These are phyloP conservation scores for Stegodyphus mimosarum DNA, from an alignment of 1,140 invertebrate genomes.

Conservation along the genomic window DNA sequence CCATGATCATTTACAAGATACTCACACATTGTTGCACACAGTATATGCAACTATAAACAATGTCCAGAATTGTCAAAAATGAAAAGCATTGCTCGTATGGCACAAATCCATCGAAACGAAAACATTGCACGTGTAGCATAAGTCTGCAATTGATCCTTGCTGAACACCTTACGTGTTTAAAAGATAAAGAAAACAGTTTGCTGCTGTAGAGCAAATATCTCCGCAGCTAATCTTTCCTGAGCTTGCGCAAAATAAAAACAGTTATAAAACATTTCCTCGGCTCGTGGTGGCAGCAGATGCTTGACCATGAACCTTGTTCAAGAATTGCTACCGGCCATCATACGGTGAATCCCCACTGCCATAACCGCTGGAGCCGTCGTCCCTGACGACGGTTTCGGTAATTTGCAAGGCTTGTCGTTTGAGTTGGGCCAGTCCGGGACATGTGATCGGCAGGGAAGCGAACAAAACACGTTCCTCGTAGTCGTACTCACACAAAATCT, in stretches of 20 bases:
- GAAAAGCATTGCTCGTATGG: too few relatives aligned
- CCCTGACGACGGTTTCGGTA: slow-evolving; percentile 31
- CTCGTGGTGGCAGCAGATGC: background rate
- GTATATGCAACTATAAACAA: too few relatives aligned
- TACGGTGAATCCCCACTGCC: slow-evolving; percentile 63
- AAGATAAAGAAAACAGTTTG: too few relatives aligned
- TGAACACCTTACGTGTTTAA: too few relatives aligned
- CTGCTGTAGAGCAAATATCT: too few relatives aligned
- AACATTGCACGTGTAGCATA: too few relatives aligned
- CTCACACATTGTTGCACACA: too few relatives aligned
- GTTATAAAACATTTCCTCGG: slow-evolving; percentile 14
- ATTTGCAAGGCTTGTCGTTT: slow-evolving; percentile 56
- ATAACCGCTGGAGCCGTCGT: slow-evolving; percentile 64
- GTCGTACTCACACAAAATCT: slow-evolving; percentile 93
- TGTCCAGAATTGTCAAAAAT: too few relatives aligned
- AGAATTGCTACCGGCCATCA: slow-evolving; percentile 62
- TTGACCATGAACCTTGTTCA: slow-evolving; percentile 1
- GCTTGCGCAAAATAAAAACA: background rate
- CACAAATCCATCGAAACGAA: too few relatives aligned
- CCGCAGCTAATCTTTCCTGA: too few relatives aligned
- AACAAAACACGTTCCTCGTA: slow-evolving; percentile 91
- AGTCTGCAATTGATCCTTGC: too few relatives aligned
- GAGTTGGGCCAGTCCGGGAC: slow-evolving; percentile 73
- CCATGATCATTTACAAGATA: too few relatives aligned
- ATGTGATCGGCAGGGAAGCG: slow-evolving; percentile 85